These are phyloP conservation scores for Callionymus lyra DNA, from an alignment of 2,113 vertebrate genomes.

Conservation along the genomic window DNA sequence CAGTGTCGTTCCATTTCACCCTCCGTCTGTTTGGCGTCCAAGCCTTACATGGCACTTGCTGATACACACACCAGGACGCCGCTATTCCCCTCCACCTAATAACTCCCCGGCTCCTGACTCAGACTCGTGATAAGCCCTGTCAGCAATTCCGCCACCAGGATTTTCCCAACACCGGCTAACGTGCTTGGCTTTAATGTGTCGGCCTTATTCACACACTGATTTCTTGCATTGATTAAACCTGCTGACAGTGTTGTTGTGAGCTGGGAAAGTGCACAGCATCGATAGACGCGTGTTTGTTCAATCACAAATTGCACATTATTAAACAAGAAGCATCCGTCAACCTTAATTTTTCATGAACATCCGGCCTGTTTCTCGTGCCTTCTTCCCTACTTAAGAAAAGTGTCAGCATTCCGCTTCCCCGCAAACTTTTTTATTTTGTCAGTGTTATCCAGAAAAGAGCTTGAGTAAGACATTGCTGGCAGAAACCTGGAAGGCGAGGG, in stretches of 20 bases:
- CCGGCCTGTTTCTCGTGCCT: slow-evolving; percentile 14
- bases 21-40: slow-evolving; percentile 8
- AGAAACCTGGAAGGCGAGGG: slow-evolving; percentile 5
- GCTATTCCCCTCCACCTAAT: slow-evolving; percentile 22
- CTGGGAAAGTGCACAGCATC: too few species aligned
- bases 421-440: slow-evolving; percentile 30
- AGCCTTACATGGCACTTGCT: slow-evolving; percentile 19
- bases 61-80: slow-evolving; percentile 32
- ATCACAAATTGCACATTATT: slow-evolving; percentile 11
- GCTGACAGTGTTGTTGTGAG: too few species aligned
- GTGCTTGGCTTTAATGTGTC: slow-evolving; percentile 5
- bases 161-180: slow-evolving; percentile 16
- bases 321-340: slow-evolving; percentile 22
- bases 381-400: too few species aligned
- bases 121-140: slow-evolving; percentile 37
- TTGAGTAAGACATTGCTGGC: slow-evolving; percentile 5
- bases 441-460: slow-evolving; percentile 15
- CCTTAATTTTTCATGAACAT: slow-evolving; percentile 49
- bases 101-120: slow-evolving; percentile 51
- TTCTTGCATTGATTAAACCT: too few species aligned
- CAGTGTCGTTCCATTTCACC: slow-evolving; percentile 1
- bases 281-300: background rate
- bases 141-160: slow-evolving; percentile 27
- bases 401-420: slow-evolving; percentile 5
- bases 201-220: background rate